Percentiles rank a stretch among this genome's conserved stretches.
phyloP scores from a whole-genome alignment of 2,797 vertebrate species.

The Craterocephalus amniculus region DNA sequence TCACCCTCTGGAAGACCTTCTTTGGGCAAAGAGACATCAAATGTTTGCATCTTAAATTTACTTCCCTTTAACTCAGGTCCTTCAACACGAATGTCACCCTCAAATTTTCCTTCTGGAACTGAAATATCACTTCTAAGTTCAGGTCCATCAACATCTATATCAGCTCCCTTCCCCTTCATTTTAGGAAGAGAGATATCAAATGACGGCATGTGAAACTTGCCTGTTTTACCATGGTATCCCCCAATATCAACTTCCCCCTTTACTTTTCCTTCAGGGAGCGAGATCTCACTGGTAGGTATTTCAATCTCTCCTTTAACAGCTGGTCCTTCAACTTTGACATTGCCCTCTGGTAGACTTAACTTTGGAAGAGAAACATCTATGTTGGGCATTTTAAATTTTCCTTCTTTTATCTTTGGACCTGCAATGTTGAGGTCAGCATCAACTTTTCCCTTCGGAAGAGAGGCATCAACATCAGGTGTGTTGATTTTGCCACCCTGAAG shows the following conservation, averaged over 20 bases:
- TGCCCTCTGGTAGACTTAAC: background rate
- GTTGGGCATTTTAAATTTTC: constrained; percentile 43
- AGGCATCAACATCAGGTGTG: constrained; percentile 27
- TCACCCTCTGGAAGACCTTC: constrained; percentile 45
- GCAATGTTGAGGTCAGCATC: constrained; percentile 30
- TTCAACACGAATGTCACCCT: constrained; percentile 41
- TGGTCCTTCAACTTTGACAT: constrained; percentile 18
- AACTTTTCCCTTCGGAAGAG: constrained; percentile 44
- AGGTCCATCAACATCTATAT: constrained; percentile 34
- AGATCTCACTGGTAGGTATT: background rate
- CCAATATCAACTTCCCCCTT: constrained; percentile 23
- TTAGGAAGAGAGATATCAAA: constrained; percentile 65
- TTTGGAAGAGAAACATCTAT: constrained; percentile 63
- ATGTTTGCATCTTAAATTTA: constrained; percentile 53
- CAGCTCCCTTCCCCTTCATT: constrained; percentile 37
- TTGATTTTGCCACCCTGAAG: constrained; percentile 45
- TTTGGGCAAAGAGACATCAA: constrained; percentile 65
- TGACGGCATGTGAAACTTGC: constrained; percentile 58
- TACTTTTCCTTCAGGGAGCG: background rate
- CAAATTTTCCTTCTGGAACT: constrained; percentile 19
- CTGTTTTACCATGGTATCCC: constrained; percentile 39
- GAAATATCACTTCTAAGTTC: constrained; percentile 27
- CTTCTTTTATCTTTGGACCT: constrained; percentile 42
- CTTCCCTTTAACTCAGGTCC: constrained; percentile 43
- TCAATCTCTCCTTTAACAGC: constrained; percentile 24